Evolutionary conservation across 2,113 vertebrate genomes (phyloP).

Genomic region (Trogon surrucura): DNA sequence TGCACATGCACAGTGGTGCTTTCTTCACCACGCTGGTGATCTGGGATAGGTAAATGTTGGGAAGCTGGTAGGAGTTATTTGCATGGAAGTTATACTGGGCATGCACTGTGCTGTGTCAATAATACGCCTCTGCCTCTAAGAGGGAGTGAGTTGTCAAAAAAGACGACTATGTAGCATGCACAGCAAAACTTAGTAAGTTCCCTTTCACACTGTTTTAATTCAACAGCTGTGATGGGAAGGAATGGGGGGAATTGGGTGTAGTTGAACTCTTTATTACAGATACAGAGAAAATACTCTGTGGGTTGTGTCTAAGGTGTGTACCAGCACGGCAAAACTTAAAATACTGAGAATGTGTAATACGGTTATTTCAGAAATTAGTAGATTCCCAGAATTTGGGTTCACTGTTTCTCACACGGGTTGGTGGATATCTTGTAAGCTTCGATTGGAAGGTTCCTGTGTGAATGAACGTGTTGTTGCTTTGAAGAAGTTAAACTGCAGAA

Average conservation of each 20-base stretch:
- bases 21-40: neutral
- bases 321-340: neutral
- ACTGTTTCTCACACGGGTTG: neutral
- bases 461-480: neutral
- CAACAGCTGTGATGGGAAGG: neutral
- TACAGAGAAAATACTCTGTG: neutral
- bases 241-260: neutral
- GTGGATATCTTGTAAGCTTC: neutral
- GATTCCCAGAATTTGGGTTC: neutral
- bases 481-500: neutral
- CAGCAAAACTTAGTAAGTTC: neutral
- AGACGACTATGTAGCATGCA: neutral
- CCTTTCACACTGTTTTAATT: neutral
- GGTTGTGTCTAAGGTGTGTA: neutral
- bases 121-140: neutral
- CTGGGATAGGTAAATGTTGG: neutral
- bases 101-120: neutral
- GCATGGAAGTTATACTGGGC: neutral
- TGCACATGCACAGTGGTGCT: neutral
- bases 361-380: neutral
- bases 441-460: neutral
- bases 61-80: neutral
- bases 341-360: neutral
- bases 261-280: neutral
- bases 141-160: neutral